These are phyloP conservation scores for Sebastes oblongus DNA, from an alignment of 2,797 vertebrate species.

Conservation along the genomic window DNA sequence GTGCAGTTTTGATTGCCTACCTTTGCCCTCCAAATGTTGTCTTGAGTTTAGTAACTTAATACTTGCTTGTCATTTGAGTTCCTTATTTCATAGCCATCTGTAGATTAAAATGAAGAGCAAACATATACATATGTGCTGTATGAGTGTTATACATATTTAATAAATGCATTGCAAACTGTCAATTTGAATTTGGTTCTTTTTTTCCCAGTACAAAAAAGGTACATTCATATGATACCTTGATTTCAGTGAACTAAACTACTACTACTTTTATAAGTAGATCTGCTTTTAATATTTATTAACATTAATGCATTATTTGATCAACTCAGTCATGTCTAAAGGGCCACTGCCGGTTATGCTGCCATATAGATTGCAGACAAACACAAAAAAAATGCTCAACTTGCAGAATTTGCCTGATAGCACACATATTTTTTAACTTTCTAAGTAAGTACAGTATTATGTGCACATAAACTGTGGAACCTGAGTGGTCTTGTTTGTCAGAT, in stretches of 20 bases:
- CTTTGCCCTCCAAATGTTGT: constrained; percentile 31
- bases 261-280: not conserved
- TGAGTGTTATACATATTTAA: constrained; percentile 64
- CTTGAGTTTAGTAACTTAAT: constrained; percentile 48
- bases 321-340: not conserved
- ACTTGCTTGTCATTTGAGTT: constrained; percentile 27
- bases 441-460: not conserved
- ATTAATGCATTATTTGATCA: not conserved
- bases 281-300: not conserved
- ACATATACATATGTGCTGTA: constrained; percentile 21
- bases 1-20: not conserved
- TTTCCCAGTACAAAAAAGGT: not conserved
- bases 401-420: not conserved
- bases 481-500: not conserved
- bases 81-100: constrained; percentile 29
- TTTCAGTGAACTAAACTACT: not conserved
- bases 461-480: not conserved
- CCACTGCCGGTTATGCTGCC: not conserved
- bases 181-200: not conserved
- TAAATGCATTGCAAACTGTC: constrained; percentile 52
- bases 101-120: constrained; percentile 41
- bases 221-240: not conserved
- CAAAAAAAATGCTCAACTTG: not conserved
- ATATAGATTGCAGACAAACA: not conserved
- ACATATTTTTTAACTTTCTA: not conserved